Conservation (phyloP, 2,888 invertebrate species). For the Dioctria linearis region DNA sequence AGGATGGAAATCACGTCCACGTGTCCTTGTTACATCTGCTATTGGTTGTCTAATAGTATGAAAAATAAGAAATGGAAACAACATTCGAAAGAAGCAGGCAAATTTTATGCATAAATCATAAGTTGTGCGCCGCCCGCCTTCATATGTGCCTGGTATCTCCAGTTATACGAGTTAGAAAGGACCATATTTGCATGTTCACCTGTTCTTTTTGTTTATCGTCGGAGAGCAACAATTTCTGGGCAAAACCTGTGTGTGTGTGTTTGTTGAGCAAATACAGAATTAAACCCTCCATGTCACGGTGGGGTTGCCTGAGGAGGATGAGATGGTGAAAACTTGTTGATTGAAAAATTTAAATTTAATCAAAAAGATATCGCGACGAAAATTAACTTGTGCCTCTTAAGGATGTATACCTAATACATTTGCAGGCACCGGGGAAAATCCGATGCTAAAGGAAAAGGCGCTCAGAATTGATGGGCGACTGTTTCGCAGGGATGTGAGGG, state of each 20-base stretch:
- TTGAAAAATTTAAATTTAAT: slow-evolving; percentile 60
- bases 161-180: not conserved
- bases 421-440: slow-evolving; percentile 13
- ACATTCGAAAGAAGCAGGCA: slow-evolving; percentile 13
- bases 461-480: slow-evolving; percentile 33
- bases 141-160: slow-evolving; percentile 5
- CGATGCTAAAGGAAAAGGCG: slow-evolving; percentile 1
- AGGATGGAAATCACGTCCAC: slow-evolving; percentile 21
- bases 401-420: not conserved
- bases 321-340: slow-evolving; percentile 56
- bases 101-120: slow-evolving; percentile 51
- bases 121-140: not conserved
- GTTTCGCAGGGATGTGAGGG: slow-evolving; percentile 11
- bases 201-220: not conserved
- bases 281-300: not conserved
- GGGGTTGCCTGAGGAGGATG: not conserved
- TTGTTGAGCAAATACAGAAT: slow-evolving; percentile 2
- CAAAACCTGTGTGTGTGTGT: not conserved
- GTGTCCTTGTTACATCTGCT: not conserved
- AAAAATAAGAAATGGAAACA: slow-evolving; percentile 33
- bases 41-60: slow-evolving; percentile 42
- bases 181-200: not conserved
- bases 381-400: slow-evolving; percentile 57
- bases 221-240: slow-evolving; percentile 24
- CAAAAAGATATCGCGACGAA: slow-evolving; percentile 59